A percentile compares a stretch with the other conserved stretches of the same genome.
Conservation (phyloP, 1,140 invertebrate genomes). For the Drosophila takahashii region DNA sequence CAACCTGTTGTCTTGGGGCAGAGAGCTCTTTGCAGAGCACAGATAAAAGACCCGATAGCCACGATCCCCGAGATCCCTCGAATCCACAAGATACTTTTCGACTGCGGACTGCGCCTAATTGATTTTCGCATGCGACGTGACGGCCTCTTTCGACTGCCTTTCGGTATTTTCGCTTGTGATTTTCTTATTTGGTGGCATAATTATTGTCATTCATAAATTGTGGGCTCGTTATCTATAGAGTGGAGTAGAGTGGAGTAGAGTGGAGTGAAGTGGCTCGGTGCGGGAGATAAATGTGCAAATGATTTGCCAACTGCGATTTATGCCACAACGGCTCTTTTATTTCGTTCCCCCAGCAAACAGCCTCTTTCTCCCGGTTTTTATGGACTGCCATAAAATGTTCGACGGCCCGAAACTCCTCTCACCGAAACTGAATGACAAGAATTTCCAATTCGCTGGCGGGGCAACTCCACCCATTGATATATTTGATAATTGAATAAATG, state of each 20-base stretch:
- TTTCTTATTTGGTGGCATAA: slow-evolving; percentile 58
- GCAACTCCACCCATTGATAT: slow-evolving; percentile 41
- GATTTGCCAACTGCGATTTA: slow-evolving; percentile 50
- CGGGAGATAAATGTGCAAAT: slow-evolving; percentile 49
- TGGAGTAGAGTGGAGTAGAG: not conserved
- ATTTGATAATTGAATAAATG: slow-evolving; percentile 52
- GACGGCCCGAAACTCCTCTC: slow-evolving; percentile 3
- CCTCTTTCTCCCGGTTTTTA: slow-evolving; percentile 13
- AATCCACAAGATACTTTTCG: slow-evolving; percentile 62
- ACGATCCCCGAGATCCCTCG: slow-evolving; percentile 2
- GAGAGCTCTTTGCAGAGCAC: slow-evolving; percentile 26
- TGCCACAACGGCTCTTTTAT: slow-evolving; percentile 49
- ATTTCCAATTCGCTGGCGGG: not conserved
- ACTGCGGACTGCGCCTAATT: slow-evolving; percentile 58
- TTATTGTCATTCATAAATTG: slow-evolving; percentile 78
- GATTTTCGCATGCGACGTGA: slow-evolving; percentile 75
- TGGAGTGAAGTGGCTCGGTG: slow-evolving; percentile 4
- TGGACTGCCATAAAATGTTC: slow-evolving; percentile 10
- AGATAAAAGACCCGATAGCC: slow-evolving; percentile 65
- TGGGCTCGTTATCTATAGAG: slow-evolving; percentile 55
- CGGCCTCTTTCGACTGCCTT: slow-evolving; percentile 11
- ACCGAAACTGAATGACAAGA: slow-evolving; percentile 23
- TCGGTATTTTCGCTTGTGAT: slow-evolving; percentile 25
- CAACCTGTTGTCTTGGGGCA: slow-evolving; percentile 62
- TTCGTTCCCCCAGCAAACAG: not conserved